phyloP scores from a whole-genome alignment of 2,888 invertebrate species.

The Unio pictorum region DNA sequence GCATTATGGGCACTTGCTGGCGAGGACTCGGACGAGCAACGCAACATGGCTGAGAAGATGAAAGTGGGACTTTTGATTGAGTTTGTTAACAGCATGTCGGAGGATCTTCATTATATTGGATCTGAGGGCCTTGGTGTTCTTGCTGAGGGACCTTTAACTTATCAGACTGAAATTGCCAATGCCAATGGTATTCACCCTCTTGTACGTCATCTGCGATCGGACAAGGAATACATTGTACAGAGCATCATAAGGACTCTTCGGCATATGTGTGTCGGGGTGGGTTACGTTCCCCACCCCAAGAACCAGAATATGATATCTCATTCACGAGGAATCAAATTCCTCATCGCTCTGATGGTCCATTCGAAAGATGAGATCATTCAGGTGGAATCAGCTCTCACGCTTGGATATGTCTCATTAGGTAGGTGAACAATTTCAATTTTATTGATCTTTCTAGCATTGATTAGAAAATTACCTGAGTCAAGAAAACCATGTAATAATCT shows the following conservation, averaged over 20 bases:
- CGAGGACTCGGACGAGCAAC: constrained; percentile 57
- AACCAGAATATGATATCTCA: constrained; percentile 66
- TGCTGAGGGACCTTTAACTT: constrained; percentile 64
- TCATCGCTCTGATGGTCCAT: constrained; percentile 68
- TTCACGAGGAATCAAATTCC: constrained; percentile 63
- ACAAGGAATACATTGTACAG: constrained; percentile 66
- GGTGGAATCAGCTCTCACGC: constrained; percentile 68
- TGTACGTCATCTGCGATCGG: constrained; percentile 61
- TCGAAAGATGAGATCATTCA: constrained; percentile 65
- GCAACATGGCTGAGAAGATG: constrained; percentile 65
- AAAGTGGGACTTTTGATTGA: constrained; percentile 66
- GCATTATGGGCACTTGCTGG: constrained; percentile 70
- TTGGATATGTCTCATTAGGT: constrained; percentile 67
- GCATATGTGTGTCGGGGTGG: constrained; percentile 67
- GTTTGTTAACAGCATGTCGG: constrained; percentile 65
- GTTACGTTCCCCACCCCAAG: constrained; percentile 61
- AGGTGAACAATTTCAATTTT: constrained; percentile 18
- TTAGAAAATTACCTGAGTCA: too few relatives aligned
- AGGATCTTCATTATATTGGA: constrained; percentile 67
- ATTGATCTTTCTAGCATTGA: too few relatives aligned
- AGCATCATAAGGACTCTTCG: constrained; percentile 66
- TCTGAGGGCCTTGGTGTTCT: constrained; percentile 68
- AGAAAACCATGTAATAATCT: too few relatives aligned
- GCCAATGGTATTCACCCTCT: constrained; percentile 66
- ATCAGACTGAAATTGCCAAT: constrained; percentile 61